Percentiles rank a stretch among this genome's conserved stretches.
Evolutionary conservation across 1,140 invertebrate species (phyloP).

Genomic region (Coptotermes formosanus): DNA sequence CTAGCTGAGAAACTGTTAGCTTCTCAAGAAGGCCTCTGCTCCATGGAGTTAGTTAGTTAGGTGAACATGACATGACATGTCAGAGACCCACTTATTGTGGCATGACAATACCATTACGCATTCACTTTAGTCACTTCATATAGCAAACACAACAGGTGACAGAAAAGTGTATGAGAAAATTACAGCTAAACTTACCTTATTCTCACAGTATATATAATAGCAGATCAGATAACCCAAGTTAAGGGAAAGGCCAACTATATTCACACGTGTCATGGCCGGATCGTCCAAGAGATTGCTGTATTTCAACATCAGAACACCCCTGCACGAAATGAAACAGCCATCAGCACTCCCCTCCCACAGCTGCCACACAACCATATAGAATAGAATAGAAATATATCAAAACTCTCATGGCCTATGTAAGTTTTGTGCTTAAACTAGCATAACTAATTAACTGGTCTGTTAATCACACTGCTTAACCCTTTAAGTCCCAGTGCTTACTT

Average conservation of each 20-base stretch:
- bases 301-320: slow-evolving; percentile 67
- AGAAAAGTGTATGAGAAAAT: slow-evolving; percentile 23
- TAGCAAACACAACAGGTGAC: slow-evolving; percentile 30
- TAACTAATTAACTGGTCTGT: too few relatives aligned
- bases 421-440: too few relatives aligned
- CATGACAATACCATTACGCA: neutral
- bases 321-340: slow-evolving; percentile 44
- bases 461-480: too few relatives aligned
- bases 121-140: neutral
- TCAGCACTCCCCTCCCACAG: too few relatives aligned
- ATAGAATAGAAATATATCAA: neutral
- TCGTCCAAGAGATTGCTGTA: slow-evolving; percentile 69
- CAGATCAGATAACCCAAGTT: slow-evolving; percentile 63
- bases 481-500: too few relatives aligned
- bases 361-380: neutral
- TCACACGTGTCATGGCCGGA: slow-evolving; percentile 69
- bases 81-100: neutral
- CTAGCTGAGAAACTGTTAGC: too few relatives aligned
- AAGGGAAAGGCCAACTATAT: slow-evolving; percentile 64
- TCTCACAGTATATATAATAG: slow-evolving; percentile 63
- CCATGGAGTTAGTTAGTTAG: too few relatives aligned
- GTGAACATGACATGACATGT: too few relatives aligned
- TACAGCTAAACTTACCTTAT: slow-evolving; percentile 45
- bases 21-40: too few relatives aligned
- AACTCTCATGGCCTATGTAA: neutral